phyloP scores from a whole-genome alignment of 2,888 invertebrate genomes.

The Orchesella flavescens region DNA sequence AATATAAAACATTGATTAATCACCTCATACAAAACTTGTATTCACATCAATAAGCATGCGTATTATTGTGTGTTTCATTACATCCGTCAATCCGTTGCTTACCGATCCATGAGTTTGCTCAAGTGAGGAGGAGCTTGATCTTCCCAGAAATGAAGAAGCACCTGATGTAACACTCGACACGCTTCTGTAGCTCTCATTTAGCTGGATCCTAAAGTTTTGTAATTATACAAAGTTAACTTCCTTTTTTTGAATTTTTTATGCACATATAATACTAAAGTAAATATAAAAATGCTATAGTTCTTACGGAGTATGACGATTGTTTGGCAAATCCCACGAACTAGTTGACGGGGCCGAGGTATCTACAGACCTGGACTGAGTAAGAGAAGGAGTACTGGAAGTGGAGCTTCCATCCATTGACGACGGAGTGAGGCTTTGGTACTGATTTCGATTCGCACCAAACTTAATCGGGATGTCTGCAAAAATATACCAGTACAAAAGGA shows the following conservation, averaged over 20 bases:
- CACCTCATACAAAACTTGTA: neutral
- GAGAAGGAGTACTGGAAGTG: neutral
- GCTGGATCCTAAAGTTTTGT: constrained; percentile 14
- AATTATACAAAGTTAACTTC: too few species aligned
- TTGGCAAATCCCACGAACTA: constrained; percentile 23
- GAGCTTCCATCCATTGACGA: neutral
- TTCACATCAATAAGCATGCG: too few species aligned
- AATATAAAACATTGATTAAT: too few species aligned
- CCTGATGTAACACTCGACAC: constrained; percentile 44
- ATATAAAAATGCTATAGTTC: neutral
- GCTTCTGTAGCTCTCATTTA: constrained; percentile 47
- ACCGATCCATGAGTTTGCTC: constrained; percentile 55
- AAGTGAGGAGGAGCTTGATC: neutral
- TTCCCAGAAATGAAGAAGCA: constrained; percentile 27
- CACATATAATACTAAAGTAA: neutral
- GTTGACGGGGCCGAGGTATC: constrained; percentile 10
- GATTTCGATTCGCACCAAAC: neutral
- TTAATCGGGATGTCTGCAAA: constrained; percentile 17
- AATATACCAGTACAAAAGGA: neutral
- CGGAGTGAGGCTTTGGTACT: neutral
- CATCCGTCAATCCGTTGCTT: too few species aligned
- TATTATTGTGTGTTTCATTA: too few species aligned
- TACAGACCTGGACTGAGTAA: neutral
- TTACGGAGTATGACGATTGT: neutral
- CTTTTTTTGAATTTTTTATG: too few species aligned